Percentiles rank a stretch among this genome's conserved stretches.
These are phyloP conservation scores for Struthidea cinerea DNA, from an alignment of 2,113 vertebrate species.

Conservation along the genomic window DNA sequence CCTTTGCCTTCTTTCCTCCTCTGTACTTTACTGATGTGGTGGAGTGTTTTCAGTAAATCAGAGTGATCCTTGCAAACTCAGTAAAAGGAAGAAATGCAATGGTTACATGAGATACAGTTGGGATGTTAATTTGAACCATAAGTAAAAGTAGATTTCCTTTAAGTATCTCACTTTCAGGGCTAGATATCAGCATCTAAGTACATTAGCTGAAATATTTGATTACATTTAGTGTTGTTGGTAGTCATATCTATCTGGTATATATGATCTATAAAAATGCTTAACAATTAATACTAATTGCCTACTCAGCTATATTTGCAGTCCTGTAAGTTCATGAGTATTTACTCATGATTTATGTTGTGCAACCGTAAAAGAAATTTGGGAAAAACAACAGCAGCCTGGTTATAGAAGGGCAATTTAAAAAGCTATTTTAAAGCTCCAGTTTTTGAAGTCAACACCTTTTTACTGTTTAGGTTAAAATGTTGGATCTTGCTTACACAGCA, in stretches of 20 bases:
- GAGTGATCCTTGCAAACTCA: not conserved
- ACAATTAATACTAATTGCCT: not conserved
- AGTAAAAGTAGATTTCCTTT: not conserved
- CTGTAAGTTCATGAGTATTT: not conserved
- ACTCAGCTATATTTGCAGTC: not conserved
- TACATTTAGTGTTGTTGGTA: not conserved
- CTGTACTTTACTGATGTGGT: not conserved
- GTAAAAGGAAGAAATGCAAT: not conserved
- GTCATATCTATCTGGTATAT: not conserved
- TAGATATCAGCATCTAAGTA: not conserved
- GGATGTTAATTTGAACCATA: not conserved
- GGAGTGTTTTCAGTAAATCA: not conserved
- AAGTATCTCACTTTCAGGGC: not conserved
- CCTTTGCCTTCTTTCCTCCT: not conserved
- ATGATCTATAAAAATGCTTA: not conserved
- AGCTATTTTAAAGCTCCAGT: not conserved
- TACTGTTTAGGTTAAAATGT: not conserved
- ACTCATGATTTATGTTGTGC: not conserved
- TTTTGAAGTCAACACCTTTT: not conserved
- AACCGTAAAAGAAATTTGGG: not conserved
- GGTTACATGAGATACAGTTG: accelerated
- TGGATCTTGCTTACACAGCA: not conserved
- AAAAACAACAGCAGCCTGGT: not conserved
- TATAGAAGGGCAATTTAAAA: not conserved
- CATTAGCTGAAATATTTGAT: not conserved